Conservation (phyloP, 2,888 invertebrate species). For the Noctua pronuba region DNA sequence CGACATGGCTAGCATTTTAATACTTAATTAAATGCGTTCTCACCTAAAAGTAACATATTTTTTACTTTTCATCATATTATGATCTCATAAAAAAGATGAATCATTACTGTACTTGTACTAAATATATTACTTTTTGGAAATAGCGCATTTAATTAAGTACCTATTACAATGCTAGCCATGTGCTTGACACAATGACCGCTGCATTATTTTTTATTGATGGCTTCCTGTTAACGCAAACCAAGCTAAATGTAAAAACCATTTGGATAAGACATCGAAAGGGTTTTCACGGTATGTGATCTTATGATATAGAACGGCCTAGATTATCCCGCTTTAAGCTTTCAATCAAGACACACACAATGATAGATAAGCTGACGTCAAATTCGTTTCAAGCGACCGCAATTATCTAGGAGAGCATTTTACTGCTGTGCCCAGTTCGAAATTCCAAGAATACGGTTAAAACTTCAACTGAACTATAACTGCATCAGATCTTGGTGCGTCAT, state of each 20-base stretch:
- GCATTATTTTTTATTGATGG: background rate
- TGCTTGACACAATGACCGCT: background rate
- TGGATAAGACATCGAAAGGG: background rate
- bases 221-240: background rate
- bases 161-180: background rate
- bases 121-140: background rate
- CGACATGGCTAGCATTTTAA: background rate
- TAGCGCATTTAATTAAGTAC: background rate
- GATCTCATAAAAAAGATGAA: background rate
- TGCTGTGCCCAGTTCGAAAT: background rate
- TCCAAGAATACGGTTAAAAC: background rate
- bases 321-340: background rate
- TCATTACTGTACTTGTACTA: background rate
- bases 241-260: conserved; percentile 1
- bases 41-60: background rate
- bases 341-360: background rate
- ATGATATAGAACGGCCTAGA: background rate
- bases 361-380: background rate
- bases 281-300: background rate
- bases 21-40: background rate
- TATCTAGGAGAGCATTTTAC: background rate
- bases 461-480: background rate
- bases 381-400: background rate
- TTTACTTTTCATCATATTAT: too few relatives aligned
- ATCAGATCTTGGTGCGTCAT: background rate